phyloP scores from a whole-genome alignment of 2,113 vertebrate species.

The Corythoichthys haematopterus region DNA sequence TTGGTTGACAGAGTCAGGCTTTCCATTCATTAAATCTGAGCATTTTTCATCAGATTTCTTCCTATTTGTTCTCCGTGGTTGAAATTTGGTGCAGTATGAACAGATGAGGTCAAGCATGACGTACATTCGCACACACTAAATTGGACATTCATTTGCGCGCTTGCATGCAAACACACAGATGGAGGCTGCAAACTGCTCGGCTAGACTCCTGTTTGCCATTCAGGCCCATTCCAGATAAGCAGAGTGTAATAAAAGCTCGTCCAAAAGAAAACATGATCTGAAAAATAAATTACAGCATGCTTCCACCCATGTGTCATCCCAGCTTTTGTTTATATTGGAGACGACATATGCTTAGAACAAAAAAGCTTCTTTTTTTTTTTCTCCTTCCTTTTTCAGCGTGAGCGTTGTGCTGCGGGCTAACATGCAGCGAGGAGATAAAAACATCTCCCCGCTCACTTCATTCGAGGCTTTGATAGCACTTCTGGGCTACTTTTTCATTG shows the following conservation, averaged over 20 bases:
- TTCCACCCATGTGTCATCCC: neutral
- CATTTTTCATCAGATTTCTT: too few species aligned
- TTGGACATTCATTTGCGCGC: conserved; percentile 10
- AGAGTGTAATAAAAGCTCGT: conserved; percentile 15
- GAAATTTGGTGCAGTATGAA: conserved; percentile 9
- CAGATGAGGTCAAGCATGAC: conserved; percentile 7
- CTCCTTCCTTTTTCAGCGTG: neutral
- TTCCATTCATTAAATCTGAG: too few species aligned
- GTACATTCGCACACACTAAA: conserved; percentile 13
- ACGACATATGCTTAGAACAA: conserved; percentile 10
- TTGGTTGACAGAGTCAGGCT: neutral
- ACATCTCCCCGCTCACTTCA: conserved; percentile 9
- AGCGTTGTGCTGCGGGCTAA: conserved; percentile 9
- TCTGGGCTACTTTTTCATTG: conserved; percentile 23
- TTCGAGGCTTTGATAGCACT: conserved; percentile 12
- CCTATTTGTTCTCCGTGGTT: conserved; percentile 1
- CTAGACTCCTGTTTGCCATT: conserved; percentile 22
- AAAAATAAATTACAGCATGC: conserved; percentile 14
- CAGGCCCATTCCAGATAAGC: conserved; percentile 13
- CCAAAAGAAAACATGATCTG: conserved; percentile 17
- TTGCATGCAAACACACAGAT: conserved; percentile 13
- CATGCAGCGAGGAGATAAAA: neutral
- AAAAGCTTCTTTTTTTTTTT: conserved; percentile 8
- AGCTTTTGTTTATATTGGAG: conserved; percentile 1
- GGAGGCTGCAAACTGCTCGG: conserved; percentile 16